A percentile compares a stretch with the other conserved stretches of the same genome.
Conservation (phyloP, 2,888 invertebrate genomes). For the Lycaena phlaeas region DNA sequence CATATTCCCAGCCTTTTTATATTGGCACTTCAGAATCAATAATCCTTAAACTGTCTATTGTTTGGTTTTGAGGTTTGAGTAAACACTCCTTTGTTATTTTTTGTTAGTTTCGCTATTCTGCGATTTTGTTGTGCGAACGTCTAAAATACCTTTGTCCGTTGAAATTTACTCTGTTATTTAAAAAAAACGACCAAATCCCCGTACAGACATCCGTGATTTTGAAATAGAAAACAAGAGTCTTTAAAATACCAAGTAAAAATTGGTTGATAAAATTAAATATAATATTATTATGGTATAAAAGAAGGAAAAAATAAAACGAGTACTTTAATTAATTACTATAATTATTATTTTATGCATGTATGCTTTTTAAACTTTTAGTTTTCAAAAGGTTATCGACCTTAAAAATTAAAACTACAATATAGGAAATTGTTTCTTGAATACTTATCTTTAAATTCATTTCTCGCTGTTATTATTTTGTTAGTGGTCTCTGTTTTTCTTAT, state of each 20-base stretch:
- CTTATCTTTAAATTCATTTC: slow-evolving; percentile 3
- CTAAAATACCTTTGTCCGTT: background rate
- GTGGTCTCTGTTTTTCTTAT: slow-evolving; percentile 57
- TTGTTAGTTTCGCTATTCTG: background rate
- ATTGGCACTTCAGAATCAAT: background rate
- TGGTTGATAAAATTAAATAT: no score
- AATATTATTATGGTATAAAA: no score
- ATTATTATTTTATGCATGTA: no score
- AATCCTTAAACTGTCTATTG: slow-evolving; percentile 7
- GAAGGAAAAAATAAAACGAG: no score
- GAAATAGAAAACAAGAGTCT: no score
- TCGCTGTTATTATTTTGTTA: slow-evolving; percentile 1
- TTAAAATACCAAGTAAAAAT: no score
- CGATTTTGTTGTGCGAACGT: background rate
- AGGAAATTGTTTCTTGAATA: background rate
- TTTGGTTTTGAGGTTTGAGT: slow-evolving; percentile 2
- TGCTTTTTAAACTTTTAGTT: no score
- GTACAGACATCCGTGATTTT: no score
- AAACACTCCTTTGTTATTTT: slow-evolving; percentile 3
- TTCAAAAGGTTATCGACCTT: no score
- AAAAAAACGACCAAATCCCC: no score
- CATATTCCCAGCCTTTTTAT: background rate
- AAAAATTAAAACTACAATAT: background rate
- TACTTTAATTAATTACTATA: no score
- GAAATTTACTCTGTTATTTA: background rate